Conservation (phyloP, 2,797 vertebrate species). For the Aratinga solstitialis region DNA sequence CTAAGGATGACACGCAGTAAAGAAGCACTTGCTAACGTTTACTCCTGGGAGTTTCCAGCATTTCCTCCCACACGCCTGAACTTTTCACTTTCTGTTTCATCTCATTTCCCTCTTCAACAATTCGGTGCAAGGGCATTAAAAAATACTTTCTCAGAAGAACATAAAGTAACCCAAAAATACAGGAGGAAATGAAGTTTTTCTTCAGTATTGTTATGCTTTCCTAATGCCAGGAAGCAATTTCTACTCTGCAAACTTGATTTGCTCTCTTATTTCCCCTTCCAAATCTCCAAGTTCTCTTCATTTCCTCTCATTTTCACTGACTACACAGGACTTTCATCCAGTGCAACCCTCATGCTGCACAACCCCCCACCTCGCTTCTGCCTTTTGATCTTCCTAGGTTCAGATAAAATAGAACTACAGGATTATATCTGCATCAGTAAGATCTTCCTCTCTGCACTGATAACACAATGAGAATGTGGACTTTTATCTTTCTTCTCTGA, state of each 20-base stretch:
- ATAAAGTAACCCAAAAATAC: background rate
- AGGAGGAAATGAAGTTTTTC: background rate
- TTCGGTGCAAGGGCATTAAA: background rate
- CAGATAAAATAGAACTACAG: background rate
- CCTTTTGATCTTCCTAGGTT: background rate
- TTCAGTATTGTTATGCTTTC: background rate
- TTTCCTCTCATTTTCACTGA: background rate
- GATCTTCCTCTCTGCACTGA: background rate
- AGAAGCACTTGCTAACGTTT: background rate
- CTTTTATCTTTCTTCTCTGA: background rate
- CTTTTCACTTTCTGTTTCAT: background rate
- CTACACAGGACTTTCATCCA: background rate
- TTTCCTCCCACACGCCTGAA: background rate
- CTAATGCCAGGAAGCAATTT: background rate
- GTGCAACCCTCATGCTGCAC: background rate
- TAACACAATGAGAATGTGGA: rapidly evolving
- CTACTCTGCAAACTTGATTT: background rate
- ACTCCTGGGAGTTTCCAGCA: background rate
- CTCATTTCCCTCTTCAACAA: background rate
- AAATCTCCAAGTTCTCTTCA: background rate
- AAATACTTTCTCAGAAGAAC: background rate
- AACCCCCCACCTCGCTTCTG: background rate
- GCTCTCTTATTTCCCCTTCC: background rate
- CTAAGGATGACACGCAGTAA: background rate
- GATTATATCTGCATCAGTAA: background rate